Evolutionary conservation across 1,140 invertebrate genomes (phyloP), one percentile per base, ranked within the genome.

Genomic region (Diachasmimorpha longicaudata): DNA sequence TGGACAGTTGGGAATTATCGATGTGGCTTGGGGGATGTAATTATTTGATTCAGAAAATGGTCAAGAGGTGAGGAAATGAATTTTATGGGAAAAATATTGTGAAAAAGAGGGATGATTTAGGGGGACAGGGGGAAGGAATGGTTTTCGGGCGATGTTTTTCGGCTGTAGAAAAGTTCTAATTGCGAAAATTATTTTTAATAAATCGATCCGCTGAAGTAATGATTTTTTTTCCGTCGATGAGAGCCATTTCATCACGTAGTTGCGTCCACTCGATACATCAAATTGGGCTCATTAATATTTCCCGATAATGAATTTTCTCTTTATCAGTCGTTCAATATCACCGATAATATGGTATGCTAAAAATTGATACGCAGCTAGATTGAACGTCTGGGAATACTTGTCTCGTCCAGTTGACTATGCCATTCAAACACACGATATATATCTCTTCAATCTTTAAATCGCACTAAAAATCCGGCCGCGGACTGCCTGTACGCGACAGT

Each of bases 401-500:
- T 55, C 48, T 13, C 31, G 31, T 31, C 31, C 6, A 31, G 31
- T 31, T 31, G 31, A 31, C 2, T 31, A 6, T 6, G 31, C 31
- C n/a, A 55, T 55, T 55, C 48, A 58, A 14, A 72, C 31, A 72
- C 13, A 39, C 11, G 10, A 31, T n/a, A 31, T 31, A 31, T 31
- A 31, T n/a, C 37, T 42, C 73, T 75, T 75, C 63, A 75, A 75
- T 42, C 68, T 36, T 75, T 70, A 25, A 69, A 69, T 44, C 23
- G 48, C 68, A 68, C 67, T 63, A 55, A 42, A 75, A 58, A 74
- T 75, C 42, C 71, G 37, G 25, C n/a, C n/a, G 10, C n/a, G 10
- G 1, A 52, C 21, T 73, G 52, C 67, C 42, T 67, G 72, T 42
- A 69, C 48, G 67, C 67, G 67, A 75, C 73, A 75, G 37, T 63